Evolutionary conservation across 2,888 invertebrate species (phyloP).

Genomic region (Macropis europaea): DNA sequence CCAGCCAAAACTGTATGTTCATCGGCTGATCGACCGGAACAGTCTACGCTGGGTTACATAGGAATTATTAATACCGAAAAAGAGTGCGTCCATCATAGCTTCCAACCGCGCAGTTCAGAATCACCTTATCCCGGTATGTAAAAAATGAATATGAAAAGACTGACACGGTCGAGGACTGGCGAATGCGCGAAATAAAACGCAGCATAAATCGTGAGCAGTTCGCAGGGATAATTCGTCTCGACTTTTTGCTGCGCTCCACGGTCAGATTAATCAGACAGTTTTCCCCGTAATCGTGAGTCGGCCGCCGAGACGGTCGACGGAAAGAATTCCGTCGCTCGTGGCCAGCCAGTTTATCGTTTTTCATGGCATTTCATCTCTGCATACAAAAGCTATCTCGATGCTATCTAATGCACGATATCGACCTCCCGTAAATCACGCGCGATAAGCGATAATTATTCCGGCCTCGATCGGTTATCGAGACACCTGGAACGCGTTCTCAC

Average conservation of each 20-base stretch:
- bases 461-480: conserved; percentile 17
- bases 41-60: too few relatives aligned
- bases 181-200: too few relatives aligned
- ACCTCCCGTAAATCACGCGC: conserved; percentile 26
- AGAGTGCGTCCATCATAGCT: too few relatives aligned
- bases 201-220: conserved; percentile 15
- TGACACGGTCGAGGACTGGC: too few relatives aligned
- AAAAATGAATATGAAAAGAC: too few relatives aligned
- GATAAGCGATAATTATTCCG: conserved; percentile 34
- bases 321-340: conserved; percentile 19
- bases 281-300: conserved; percentile 21
- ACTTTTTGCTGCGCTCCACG: conserved; percentile 18
- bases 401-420: conserved; percentile 2
- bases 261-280: conserved; percentile 27
- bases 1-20: too few relatives aligned
- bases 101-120: too few relatives aligned
- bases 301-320: conserved; percentile 9
- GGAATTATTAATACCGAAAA: too few relatives aligned
- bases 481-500: conserved; percentile 3
- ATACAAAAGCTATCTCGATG: conserved; percentile 6
- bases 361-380: conserved; percentile 5
- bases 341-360: conserved; percentile 17
- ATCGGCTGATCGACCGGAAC: too few relatives aligned
- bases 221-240: neutral
- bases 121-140: too few relatives aligned